Conservation (phyloP, 1,140 invertebrate species). For the Brachionus paranguensis region DNA sequence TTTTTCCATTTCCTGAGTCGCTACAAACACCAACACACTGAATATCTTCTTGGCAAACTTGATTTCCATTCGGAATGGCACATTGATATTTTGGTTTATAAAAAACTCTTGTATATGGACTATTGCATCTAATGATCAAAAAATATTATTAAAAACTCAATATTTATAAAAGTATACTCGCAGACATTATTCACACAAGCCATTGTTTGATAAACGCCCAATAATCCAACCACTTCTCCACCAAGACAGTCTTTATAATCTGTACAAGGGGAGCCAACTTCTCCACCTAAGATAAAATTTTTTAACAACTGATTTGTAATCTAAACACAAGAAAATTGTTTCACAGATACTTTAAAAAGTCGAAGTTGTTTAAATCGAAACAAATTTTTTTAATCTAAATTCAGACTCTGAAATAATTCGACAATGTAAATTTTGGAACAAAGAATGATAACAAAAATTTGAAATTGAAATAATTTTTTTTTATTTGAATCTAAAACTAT, state of each 20-base stretch:
- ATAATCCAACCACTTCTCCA: background rate
- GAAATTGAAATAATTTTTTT: too few relatives aligned
- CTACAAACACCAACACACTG: background rate
- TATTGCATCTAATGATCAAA: background rate
- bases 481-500: too few relatives aligned
- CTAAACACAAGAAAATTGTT: too few relatives aligned
- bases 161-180: background rate
- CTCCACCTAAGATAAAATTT: background rate
- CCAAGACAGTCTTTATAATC: background rate
- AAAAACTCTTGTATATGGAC: background rate
- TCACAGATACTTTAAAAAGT: too few relatives aligned
- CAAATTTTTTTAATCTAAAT: too few relatives aligned
- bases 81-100: background rate
- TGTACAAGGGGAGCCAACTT: background rate
- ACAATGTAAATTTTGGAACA: too few relatives aligned
- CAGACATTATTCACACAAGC: background rate
- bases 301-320: too few relatives aligned
- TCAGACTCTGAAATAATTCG: too few relatives aligned
- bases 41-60: background rate
- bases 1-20: background rate
- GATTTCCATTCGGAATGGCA: background rate
- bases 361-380: too few relatives aligned
- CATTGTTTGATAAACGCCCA: background rate
- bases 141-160: background rate
- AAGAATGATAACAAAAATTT: too few relatives aligned